Evolutionary conservation across 2,888 invertebrate genomes (phyloP), one percentile per base, ranked within the genome.

Genomic region (Ypsolopha scabrella): DNA sequence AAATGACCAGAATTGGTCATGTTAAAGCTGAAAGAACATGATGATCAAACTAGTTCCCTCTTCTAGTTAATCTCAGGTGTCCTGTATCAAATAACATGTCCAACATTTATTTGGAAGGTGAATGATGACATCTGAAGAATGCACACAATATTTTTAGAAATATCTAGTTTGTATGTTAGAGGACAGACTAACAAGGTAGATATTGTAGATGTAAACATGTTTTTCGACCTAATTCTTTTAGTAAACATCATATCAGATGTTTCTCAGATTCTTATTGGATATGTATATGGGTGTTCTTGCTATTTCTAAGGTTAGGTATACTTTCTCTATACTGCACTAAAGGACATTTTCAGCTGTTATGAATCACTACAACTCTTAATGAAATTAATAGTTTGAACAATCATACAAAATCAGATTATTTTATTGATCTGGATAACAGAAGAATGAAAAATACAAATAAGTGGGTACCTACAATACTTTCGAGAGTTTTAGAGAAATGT

Each of bases 101-200:
- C 51, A 53, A 51, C 47, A 47, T 52, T 43, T 63, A 61, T 60
- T 60, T 61, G 59, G 54, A 56, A 68, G 65, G 64, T 68, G 68
- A 72, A 67, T 80, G 82, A 79, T 80, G 82, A 79, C 81, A 82
- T 79, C 71, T 58, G 64, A 75, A 74, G 75, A 75, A 75, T 79
- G 75, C 70, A 75, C 66, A 80, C 71, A 83, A 85, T 85, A 85
- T 85, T 85, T 85, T 80, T 85, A 85, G 85, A 85, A 81, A 74
- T 77, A 77, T 76, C 74, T 79, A 76, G 78, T 73, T 81, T 76
- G 73, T 66, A 70, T 70, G 69, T 64, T 78, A 75, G 72, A 80
- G 78, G 77, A 80, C 80, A 69, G 64, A 74, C 71, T 68, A 75
- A 73, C 76, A 70, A 75, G 74, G 73, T 76, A 75, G 71, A n/a